Evolutionary conservation across 2,797 vertebrate genomes (phyloP).

Genomic region (Lepus oiostolus): DNA sequence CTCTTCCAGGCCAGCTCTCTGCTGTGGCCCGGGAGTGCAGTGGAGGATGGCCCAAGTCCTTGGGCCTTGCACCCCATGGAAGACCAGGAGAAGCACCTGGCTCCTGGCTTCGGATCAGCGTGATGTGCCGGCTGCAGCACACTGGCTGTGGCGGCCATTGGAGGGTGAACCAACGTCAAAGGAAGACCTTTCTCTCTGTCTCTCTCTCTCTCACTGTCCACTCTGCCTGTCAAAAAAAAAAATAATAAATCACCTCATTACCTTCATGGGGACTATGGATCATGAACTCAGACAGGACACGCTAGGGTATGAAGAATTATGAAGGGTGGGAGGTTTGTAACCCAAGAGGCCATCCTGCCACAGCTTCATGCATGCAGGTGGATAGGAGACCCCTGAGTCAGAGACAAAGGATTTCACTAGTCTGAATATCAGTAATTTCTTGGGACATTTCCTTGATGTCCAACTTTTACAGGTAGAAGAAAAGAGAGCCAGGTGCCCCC

Average conservation of each 20-base stretch:
- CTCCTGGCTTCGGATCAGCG: too few relatives aligned
- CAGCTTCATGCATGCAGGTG: not conserved
- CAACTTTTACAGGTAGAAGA: not conserved
- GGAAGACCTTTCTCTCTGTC: too few relatives aligned
- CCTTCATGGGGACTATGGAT: not conserved
- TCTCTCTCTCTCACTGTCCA: too few relatives aligned
- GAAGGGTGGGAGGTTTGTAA: not conserved
- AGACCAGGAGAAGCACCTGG: too few relatives aligned
- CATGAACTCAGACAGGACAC: not conserved
- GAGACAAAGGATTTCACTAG: not conserved
- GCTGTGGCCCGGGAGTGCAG: too few relatives aligned
- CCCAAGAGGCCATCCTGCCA: not conserved
- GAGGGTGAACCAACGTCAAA: too few relatives aligned
- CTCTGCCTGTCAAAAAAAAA: too few relatives aligned
- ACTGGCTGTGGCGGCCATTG: too few relatives aligned
- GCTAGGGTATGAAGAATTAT: not conserved
- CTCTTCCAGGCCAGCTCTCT: too few relatives aligned
- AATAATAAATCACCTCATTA: not conserved
- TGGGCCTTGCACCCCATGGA: too few relatives aligned
- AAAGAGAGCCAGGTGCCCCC: not conserved
- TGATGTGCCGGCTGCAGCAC: too few relatives aligned
- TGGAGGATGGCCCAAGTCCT: too few relatives aligned
- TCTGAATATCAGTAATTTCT: not conserved
- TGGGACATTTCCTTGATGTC: not conserved
- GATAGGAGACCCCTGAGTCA: not conserved